phyloP scores from a whole-genome alignment of 2,888 invertebrate genomes.

The Aethes cnicana region DNA sequence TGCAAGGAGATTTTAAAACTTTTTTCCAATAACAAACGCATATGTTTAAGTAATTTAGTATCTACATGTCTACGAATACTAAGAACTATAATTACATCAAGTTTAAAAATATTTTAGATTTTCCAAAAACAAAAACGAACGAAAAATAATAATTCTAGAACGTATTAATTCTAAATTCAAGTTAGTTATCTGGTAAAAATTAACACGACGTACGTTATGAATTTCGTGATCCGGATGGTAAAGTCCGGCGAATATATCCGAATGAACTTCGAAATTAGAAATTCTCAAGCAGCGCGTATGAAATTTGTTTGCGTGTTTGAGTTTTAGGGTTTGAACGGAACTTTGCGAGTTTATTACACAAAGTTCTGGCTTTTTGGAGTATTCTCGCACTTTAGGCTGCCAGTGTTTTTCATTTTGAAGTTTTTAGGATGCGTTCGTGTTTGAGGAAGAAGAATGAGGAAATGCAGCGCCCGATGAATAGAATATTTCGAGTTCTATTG shows the following conservation, averaged over 20 bases:
- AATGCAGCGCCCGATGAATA: too few relatives aligned
- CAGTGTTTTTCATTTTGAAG: constrained; percentile 34
- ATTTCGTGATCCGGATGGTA: not conserved
- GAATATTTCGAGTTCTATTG: too few relatives aligned
- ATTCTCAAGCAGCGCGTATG: constrained; percentile 14
- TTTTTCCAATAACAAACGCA: too few relatives aligned
- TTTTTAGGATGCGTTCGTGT: constrained; percentile 22
- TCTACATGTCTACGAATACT: too few relatives aligned
- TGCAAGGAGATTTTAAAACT: too few relatives aligned
- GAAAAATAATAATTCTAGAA: too few relatives aligned
- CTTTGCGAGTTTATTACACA: constrained; percentile 23
- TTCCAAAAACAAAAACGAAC: too few relatives aligned
- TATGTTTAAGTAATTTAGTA: too few relatives aligned
- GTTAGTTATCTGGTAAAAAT: not conserved
- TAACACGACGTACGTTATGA: not conserved
- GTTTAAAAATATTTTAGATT: too few relatives aligned
- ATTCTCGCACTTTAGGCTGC: constrained; percentile 34
- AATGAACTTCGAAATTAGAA: constrained; percentile 29
- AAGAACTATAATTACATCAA: too few relatives aligned
- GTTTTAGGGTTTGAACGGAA: constrained; percentile 30
- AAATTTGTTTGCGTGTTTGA: constrained; percentile 28
- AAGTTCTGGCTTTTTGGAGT: constrained; percentile 31
- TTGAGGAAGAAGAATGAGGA: not conserved
- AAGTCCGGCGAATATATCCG: not conserved
- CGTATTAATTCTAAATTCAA: not conserved